phyloP scores from a whole-genome alignment of 2,888 invertebrate species.

The Chloroclystis v-ata region DNA sequence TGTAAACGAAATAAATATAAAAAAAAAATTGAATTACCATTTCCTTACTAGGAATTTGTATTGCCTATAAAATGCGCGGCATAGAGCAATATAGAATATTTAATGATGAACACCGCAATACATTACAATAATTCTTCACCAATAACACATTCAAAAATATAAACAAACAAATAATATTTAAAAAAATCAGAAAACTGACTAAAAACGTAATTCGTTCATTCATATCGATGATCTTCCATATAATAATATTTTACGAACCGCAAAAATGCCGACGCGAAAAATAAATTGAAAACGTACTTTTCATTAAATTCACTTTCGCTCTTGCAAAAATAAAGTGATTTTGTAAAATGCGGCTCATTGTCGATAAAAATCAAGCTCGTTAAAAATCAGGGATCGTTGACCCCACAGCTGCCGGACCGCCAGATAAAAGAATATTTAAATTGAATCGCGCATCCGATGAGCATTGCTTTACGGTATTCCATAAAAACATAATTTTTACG shows the following conservation, averaged over 20 bases:
- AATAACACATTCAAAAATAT: no score
- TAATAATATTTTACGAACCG: background rate
- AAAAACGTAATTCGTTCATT: no score
- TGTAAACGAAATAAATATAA: no score
- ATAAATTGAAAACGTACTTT: constrained; percentile 11
- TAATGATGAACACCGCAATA: no score
- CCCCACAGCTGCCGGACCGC: constrained; percentile 50
- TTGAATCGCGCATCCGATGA: constrained; percentile 33
- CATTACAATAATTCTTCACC: no score
- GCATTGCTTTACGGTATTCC: constrained; percentile 1
- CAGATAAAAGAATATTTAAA: constrained; percentile 51
- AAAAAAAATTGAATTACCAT: no score
- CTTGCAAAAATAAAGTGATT: constrained; percentile 19
- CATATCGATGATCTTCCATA: no score
- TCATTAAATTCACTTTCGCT: constrained; percentile 19
- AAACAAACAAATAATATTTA: no score
- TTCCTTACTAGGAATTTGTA: no score
- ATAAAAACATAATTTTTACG: background rate
- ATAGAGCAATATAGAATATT: no score
- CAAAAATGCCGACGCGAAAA: constrained; percentile 7
- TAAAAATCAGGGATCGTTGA: constrained; percentile 43
- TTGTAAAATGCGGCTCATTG: constrained; percentile 18
- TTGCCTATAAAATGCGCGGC: no score
- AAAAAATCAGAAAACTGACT: no score
- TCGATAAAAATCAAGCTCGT: constrained; percentile 33